These are phyloP conservation scores for Ctenopoma kingsleyae DNA, from an alignment of 2,797 vertebrate species.

Conservation along the genomic window DNA sequence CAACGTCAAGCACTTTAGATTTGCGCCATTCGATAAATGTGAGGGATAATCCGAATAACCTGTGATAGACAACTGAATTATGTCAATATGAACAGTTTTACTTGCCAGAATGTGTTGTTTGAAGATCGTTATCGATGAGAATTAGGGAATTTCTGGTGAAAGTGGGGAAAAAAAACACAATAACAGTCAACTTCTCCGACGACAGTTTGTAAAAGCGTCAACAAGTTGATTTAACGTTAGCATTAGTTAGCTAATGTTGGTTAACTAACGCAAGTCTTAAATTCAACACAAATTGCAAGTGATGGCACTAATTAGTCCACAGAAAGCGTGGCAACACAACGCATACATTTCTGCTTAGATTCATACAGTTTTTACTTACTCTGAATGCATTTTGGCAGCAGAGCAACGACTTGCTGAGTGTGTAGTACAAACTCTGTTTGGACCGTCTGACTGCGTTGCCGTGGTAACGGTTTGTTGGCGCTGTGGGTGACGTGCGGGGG, in stretches of 20 bases:
- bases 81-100: conserved; percentile 28
- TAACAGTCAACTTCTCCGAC: conserved; percentile 25
- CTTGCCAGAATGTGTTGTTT: conserved; percentile 68
- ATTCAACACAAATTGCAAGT: background rate
- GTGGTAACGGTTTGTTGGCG: conserved; percentile 51
- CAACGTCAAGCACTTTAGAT: background rate
- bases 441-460: conserved; percentile 51
- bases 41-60: too few relatives aligned
- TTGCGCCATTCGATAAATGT: background rate
- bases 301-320: background rate
- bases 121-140: conserved; percentile 40
- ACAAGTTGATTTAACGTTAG: background rate
- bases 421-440: conserved; percentile 47
- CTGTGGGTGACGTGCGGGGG: too few relatives aligned
- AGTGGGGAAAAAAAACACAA: conserved; percentile 44
- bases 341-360: background rate
- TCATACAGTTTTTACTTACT: conserved; percentile 51
- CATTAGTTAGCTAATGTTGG: background rate
- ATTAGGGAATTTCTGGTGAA: conserved; percentile 55
- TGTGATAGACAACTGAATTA: background rate
- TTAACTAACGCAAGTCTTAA: background rate
- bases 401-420: background rate
- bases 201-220: background rate
- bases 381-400: conserved; percentile 35
- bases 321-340: background rate